Base-by-base conservation (phyloP, 2,888 invertebrate species). In the Drosophila anceps region DNA sequence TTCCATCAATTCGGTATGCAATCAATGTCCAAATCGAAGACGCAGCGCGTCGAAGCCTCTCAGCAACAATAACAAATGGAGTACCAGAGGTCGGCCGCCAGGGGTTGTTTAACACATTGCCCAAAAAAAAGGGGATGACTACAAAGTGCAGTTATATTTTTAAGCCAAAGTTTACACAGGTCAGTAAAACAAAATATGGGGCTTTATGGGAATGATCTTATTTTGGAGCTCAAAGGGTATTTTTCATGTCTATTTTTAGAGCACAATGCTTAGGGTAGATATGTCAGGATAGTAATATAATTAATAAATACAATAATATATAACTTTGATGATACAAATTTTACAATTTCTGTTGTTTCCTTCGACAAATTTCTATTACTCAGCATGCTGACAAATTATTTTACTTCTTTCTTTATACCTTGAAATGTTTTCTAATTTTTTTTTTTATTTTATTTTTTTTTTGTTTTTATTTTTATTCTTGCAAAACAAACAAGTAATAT, bases 1-100 rank as follows among this genome's bases (percentile, higher is more conserved):
- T 85, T 79, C 72, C 86, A 87, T 88, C 87, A 90, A 90, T 90
- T 91, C 87, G 74, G 84, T 90, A 91, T 90, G 91, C 91, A 91
- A 91, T 90, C 91, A 91, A 82, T 90, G 88, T 91, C 84, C 84
- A 88, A 91, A 90, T 84, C 84, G 84, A 81, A 83, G 84, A 76
- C 73, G 73, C 77, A 55, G 58, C 82, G 81, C 82, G 76, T 41
- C 62, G 79, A 77, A 88, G 73, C 80, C 81, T 71, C 79, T 72
- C 74, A 73, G 76, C 73, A 73, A 77, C 73, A 76, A 75, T 67
- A 81, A 58, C 69, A 79, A 76, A 50, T 58, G 48, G 55, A 58
- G 79, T 68, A 69, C 54, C 65, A 61, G 18, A 74, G 70, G 37
- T 66, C 44, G 37, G 24, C 12, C 50, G 54, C 37, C 46, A 46